A percentile compares a stretch with the other conserved stretches of the same genome.
Evolutionary conservation across 2,797 vertebrate genomes (phyloP).

Genomic region (Syngnathus rostellatus): DNA sequence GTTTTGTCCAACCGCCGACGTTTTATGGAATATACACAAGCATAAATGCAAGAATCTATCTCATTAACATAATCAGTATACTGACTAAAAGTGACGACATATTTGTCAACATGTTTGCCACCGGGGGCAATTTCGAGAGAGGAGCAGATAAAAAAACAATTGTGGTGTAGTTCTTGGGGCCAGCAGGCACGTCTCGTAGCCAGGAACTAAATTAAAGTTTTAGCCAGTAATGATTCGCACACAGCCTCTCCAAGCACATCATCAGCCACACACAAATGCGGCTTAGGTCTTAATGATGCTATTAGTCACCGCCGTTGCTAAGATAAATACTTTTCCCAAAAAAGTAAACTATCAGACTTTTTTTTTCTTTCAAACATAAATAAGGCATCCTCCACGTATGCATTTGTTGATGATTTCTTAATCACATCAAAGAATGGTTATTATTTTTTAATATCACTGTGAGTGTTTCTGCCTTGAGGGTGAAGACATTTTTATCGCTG

Average conservation of each 20-base stretch:
- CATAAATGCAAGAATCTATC: background rate
- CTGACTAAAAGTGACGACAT: background rate
- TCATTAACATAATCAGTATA: background rate
- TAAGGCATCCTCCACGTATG: background rate
- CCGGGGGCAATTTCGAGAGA: conserved; percentile 4
- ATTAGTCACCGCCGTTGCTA: conserved; percentile 48
- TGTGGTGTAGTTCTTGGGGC: conserved; percentile 26
- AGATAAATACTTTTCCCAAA: conserved; percentile 22
- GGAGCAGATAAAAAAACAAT: conserved; percentile 31
- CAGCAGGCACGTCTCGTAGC: conserved; percentile 23
- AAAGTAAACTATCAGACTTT: conserved; percentile 1
- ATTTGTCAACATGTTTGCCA: background rate
- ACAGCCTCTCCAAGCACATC: conserved; percentile 25
- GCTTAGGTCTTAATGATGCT: conserved; percentile 60
- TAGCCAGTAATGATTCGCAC: conserved; percentile 38
- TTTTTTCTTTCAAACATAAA: background rate
- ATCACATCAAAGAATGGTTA: conserved; percentile 56
- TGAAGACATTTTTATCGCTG: conserved; percentile 64
- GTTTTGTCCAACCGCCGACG: too few relatives aligned
- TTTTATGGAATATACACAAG: background rate
- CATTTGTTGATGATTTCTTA: conserved; percentile 44
- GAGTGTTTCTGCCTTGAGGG: conserved; percentile 44
- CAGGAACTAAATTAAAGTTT: conserved; percentile 31
- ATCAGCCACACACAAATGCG: conserved; percentile 37
- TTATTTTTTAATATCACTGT: conserved; percentile 49